Percentiles rank a stretch among this genome's conserved stretches.
phyloP scores from a whole-genome alignment of 2,113 vertebrate species.

The Dermatemys mawii region DNA sequence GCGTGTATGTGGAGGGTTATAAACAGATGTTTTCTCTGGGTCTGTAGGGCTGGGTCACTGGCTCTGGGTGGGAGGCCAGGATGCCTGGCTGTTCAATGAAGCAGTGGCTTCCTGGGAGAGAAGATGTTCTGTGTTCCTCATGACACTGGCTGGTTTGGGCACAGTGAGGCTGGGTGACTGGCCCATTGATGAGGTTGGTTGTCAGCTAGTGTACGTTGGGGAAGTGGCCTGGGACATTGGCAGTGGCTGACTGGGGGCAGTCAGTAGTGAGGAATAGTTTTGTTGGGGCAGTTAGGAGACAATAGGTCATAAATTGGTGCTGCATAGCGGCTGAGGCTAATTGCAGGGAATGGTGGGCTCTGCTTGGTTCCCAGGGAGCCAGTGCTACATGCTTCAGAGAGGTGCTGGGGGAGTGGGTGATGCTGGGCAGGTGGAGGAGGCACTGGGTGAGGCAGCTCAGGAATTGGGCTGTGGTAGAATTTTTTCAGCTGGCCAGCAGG shows the following conservation, averaged over 20 bases:
- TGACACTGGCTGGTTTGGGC: not conserved
- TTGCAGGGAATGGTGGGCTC: no score
- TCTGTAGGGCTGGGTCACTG: no score
- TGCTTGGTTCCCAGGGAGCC: no score
- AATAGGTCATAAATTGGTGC: not conserved
- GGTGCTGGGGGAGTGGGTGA: no score
- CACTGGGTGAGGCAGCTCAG: not conserved
- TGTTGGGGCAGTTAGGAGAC: not conserved
- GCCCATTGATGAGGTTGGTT: not conserved
- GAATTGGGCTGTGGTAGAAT: not conserved
- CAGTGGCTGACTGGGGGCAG: not conserved
- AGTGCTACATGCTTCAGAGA: no score
- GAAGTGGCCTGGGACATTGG: not conserved
- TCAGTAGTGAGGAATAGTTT: not conserved
- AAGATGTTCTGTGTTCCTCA: not conserved
- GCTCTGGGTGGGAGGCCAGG: no score
- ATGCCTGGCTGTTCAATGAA: not conserved
- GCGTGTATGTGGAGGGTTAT: no score
- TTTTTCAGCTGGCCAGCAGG: not conserved
- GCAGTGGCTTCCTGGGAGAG: not conserved
- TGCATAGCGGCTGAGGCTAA: not conserved
- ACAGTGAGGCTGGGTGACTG: not conserved
- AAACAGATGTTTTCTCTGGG: no score
- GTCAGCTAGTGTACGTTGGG: not conserved
- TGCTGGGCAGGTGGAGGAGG: not conserved